These are phyloP conservation scores for Aleadryas rufinucha DNA, from an alignment of 2,113 vertebrate species.

Conservation along the genomic window DNA sequence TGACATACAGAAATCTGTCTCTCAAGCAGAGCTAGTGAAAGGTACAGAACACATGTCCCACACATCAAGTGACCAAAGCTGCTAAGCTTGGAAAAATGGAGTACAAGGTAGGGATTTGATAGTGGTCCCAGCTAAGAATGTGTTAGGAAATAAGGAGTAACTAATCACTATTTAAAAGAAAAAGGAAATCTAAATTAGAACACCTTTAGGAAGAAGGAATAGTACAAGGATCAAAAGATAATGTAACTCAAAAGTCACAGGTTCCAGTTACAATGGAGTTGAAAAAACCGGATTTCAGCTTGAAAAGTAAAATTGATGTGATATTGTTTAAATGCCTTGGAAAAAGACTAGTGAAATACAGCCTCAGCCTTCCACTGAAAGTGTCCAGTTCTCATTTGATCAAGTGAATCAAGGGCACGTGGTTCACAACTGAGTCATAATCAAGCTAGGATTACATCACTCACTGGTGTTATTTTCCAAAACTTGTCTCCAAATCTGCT, in stretches of 20 bases:
- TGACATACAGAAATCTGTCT: not conserved
- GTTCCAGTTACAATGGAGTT: not conserved
- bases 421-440: not conserved
- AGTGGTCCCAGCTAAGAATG: not conserved
- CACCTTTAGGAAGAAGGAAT: not conserved
- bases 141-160: not conserved
- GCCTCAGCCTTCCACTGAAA: not conserved
- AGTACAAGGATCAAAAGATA: not conserved
- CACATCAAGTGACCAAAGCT: not conserved
- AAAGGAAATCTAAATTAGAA: not conserved
- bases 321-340: not conserved
- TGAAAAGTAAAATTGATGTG: not conserved
- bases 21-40: not conserved
- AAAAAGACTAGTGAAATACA: not conserved
- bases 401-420: not conserved
- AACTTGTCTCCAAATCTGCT: not conserved
- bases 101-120: not conserved
- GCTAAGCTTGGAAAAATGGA: not conserved
- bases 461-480: not conserved
- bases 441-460: not conserved
- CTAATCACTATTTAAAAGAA: not conserved
- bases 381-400: not conserved
- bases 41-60: not conserved
- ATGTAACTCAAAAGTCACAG: not conserved
- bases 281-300: not conserved